Conservation (phyloP, 2,888 invertebrate species). For the Molanna angustata region DNA sequence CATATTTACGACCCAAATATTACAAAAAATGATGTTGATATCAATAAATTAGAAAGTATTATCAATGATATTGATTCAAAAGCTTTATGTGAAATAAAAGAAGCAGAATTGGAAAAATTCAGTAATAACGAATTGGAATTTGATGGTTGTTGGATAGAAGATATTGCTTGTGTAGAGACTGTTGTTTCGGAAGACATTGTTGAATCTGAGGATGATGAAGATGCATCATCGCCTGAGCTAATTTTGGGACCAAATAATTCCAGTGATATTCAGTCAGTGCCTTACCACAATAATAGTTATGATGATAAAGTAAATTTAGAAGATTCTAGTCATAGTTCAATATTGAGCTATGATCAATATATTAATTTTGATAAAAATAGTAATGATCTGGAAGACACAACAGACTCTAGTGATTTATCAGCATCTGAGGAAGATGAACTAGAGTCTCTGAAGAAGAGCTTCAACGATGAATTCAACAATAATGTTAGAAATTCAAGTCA, state of each 20-base stretch:
- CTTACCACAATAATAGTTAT: no score
- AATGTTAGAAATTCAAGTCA: no score
- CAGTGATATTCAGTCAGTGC: constrained; percentile 9
- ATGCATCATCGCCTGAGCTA: constrained; percentile 6
- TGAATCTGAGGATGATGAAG: constrained; percentile 43
- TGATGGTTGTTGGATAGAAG: constrained; percentile 48
- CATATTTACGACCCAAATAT: background rate
- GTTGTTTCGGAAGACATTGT: constrained; percentile 47
- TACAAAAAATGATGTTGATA: background rate
- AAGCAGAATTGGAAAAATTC: constrained; percentile 5
- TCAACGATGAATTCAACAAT: no score
- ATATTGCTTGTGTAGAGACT: constrained; percentile 50
- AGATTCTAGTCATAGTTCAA: constrained; percentile 8
- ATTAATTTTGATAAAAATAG: no score
- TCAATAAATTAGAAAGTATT: background rate
- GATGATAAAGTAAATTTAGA: constrained; percentile 24
- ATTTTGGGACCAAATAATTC: constrained; percentile 3
- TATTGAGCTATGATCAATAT: no score
- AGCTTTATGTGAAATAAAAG: background rate
- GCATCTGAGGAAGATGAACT: no score
- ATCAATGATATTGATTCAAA: background rate
- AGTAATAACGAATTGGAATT: constrained; percentile 28
- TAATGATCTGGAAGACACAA: no score
- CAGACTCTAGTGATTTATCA: no score
- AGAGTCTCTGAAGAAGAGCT: no score